Base-by-base conservation (phyloP, 2,888 invertebrate genomes). In the Dione vanillae region DNA sequence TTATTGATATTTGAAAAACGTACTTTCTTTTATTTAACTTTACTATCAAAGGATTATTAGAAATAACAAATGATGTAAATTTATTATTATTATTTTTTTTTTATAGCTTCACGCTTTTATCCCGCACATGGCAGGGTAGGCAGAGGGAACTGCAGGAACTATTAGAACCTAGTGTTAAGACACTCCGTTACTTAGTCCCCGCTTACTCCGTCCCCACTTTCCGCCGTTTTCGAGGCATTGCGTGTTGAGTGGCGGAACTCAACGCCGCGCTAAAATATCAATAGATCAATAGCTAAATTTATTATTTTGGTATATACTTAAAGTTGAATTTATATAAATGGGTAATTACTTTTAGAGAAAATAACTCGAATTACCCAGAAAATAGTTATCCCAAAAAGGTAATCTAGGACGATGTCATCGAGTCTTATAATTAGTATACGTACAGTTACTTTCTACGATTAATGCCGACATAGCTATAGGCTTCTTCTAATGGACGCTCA, bases 401-500 rank as follows among this genome's bases (percentile, higher is more conserved):
- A 40, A 64, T 64, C 11, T 35, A 64, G 47, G 64, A 64, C 49
- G 47, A 45, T 45, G 37, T 37, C 49, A 37, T 49, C 37, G 40
- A 64, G 49, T 19, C 16, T 49, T 43, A 45, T 16, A 19, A 37
- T 54, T 37, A 54, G 27, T 52, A 10, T 19, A 68, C 43, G 14
- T 19, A 68, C 52, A 45, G 52, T 45, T 56, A 19, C 45, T 64
- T 62, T 37, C 64, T 40, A 54, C 47, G 35, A 47, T 47, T 54
- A 40, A 56, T 40, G 40, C 19, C 54, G 45, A 68, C 45, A 56
- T 43, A 59, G 41, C 67, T 16, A 41, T 45, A 66, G 59, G 69
- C 54, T 65, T 40, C 41, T 54, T 20, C 58, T 62, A 64, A 54
- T 67, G 45, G 66, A 66, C 47, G 73, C 54, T 52, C 20, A 45